Evolutionary conservation across 2,113 vertebrate species (phyloP).

Genomic region (Toxostoma redivivum): DNA sequence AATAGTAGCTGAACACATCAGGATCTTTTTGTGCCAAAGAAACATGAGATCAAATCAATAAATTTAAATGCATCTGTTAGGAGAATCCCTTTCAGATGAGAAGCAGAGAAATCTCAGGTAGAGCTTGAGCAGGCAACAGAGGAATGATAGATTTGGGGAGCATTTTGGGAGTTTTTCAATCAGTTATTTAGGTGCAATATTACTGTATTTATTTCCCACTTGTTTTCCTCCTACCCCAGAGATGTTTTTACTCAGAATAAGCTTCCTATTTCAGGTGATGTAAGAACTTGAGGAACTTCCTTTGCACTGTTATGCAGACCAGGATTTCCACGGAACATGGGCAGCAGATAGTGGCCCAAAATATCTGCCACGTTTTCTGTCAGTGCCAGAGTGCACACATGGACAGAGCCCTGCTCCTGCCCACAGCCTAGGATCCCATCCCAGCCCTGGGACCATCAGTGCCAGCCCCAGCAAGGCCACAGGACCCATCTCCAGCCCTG

Average conservation of each 20-base stretch:
- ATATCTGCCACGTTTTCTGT: rapidly evolving
- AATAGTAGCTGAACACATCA: not conserved
- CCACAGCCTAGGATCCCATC: rapidly evolving
- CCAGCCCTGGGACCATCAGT: not conserved
- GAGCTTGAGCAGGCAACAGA: not conserved
- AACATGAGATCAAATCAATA: not conserved
- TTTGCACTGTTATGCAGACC: rapidly evolving
- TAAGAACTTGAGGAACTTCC: not conserved
- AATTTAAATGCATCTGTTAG: not conserved
- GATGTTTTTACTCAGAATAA: not conserved
- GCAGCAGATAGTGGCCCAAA: not conserved
- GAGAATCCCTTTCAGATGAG: not conserved
- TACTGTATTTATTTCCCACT: not conserved
- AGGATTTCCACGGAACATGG: rapidly evolving
- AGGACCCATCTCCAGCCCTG: not conserved
- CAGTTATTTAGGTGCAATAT: not conserved
- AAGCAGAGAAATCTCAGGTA: not conserved
- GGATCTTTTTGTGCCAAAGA: not conserved
- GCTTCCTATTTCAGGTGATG: not conserved
- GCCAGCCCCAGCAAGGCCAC: rapidly evolving
- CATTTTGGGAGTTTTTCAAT: not conserved
- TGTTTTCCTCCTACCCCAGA: not conserved
- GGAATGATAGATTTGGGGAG: not conserved
- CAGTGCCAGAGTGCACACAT: rapidly evolving
- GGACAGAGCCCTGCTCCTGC: not conserved